Evolutionary conservation across 35 echinoderm and acorn worm species (phyloP).

Genomic region (Hemicentrotus pulcherrimus): DNA sequence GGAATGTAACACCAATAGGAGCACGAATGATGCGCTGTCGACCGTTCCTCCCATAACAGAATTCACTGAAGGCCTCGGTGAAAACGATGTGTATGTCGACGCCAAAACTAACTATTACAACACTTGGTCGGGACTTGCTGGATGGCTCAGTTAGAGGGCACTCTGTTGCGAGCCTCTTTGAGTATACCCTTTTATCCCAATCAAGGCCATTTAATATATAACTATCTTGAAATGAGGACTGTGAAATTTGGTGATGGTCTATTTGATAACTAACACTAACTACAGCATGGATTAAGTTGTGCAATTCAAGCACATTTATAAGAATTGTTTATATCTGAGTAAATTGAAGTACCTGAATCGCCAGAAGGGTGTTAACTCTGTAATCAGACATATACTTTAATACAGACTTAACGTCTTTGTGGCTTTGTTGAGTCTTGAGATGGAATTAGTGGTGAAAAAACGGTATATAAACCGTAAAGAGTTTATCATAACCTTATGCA

Average conservation of each 20-base stretch:
- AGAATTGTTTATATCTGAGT: too few relatives aligned
- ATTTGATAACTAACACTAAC: not conserved
- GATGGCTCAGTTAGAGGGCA: slow-evolving; percentile 32
- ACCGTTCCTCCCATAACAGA: not conserved
- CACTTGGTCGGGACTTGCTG: slow-evolving; percentile 32
- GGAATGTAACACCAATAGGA: slow-evolving; percentile 3
- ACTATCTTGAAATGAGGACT: not conserved
- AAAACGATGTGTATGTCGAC: slow-evolving; percentile 40
- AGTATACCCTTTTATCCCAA: not conserved
- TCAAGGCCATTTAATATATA: not conserved
- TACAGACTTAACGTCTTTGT: too few relatives aligned
- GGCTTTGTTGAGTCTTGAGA: too few relatives aligned
- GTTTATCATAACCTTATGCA: too few relatives aligned
- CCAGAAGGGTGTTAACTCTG: too few relatives aligned
- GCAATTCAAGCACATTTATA: not conserved
- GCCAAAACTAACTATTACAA: slow-evolving; percentile 26
- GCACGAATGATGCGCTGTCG: not conserved
- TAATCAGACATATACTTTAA: too few relatives aligned
- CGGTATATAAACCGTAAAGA: too few relatives aligned
- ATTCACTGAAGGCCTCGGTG: slow-evolving; percentile 17
- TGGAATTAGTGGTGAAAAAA: too few relatives aligned
- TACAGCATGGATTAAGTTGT: not conserved
- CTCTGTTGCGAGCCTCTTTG: not conserved
- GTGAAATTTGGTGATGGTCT: not conserved
- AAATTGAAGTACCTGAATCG: too few relatives aligned